Conservation (phyloP, 2,888 invertebrate genomes). For the Gastracanthus pulcherrimus region DNA sequence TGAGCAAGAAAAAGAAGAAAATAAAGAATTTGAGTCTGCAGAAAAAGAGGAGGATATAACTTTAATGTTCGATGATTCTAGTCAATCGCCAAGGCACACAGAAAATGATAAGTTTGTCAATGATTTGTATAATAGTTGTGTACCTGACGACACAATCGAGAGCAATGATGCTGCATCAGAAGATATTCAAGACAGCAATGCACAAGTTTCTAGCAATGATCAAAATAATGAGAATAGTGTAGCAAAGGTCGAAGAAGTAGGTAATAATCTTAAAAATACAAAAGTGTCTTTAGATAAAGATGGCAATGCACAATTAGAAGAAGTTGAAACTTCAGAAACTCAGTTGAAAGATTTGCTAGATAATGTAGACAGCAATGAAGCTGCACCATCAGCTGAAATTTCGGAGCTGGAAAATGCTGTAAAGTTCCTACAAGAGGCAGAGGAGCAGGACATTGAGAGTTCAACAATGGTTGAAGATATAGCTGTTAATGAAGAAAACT, state of each 20-base stretch:
- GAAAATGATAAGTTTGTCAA: slow-evolving; percentile 34
- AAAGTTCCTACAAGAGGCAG: slow-evolving; percentile 74
- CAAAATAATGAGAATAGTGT: neutral
- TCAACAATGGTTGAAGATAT: slow-evolving; percentile 65
- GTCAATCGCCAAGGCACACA: slow-evolving; percentile 28
- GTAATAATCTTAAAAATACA: neutral
- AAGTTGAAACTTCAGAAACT: neutral
- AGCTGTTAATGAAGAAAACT: slow-evolving; percentile 59
- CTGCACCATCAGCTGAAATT: slow-evolving; percentile 63
- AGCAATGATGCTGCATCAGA: neutral
- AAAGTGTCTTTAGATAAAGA: slow-evolving; percentile 1
- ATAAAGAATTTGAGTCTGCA: neutral
- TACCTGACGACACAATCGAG: neutral
- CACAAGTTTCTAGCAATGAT: neutral
- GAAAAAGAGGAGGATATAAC: slow-evolving; percentile 44
- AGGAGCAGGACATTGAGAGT: slow-evolving; percentile 77
- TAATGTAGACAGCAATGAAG: neutral
- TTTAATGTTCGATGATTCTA: slow-evolving; percentile 44
- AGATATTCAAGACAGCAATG: slow-evolving; percentile 12
- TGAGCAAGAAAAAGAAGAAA: slow-evolving; percentile 15
- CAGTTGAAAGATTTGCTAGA: neutral
- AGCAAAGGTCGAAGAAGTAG: neutral
- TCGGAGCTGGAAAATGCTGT: slow-evolving; percentile 74
- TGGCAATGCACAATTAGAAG: neutral
- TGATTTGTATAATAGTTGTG: slow-evolving; percentile 1